A percentile compares a stretch with the other conserved stretches of the same genome.
phyloP scores from a whole-genome alignment of 2,888 invertebrate genomes.

The Tachina fera region DNA sequence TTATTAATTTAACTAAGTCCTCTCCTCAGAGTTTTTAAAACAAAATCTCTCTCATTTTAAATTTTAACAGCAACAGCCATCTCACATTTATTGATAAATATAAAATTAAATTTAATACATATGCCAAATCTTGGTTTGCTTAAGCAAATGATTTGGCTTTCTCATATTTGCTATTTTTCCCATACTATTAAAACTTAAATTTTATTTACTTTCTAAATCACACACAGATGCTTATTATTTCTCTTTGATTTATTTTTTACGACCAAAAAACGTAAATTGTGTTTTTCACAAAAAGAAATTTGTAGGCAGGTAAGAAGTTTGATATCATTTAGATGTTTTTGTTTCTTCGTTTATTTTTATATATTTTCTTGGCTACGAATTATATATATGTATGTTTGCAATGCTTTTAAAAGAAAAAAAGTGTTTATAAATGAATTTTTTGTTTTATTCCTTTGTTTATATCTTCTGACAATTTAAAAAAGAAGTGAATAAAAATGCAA shows the following conservation, averaged over 20 bases:
- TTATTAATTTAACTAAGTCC: neutral
- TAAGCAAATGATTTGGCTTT: slow-evolving; percentile 22
- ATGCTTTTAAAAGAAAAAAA: neutral
- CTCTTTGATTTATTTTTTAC: slow-evolving; percentile 39
- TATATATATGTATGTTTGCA: slow-evolving; percentile 1
- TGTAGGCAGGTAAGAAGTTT: slow-evolving; percentile 43
- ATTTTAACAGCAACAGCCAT: slow-evolving; percentile 10
- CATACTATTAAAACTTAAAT: slow-evolving; percentile 38
- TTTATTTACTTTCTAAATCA: slow-evolving; percentile 64
- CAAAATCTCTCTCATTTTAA: slow-evolving; percentile 24
- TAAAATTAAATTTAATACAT: slow-evolving; percentile 3
- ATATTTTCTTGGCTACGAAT: slow-evolving; percentile 35
- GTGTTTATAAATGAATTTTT: slow-evolving; percentile 36
- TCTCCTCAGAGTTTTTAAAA: neutral
- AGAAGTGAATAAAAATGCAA: slow-evolving; percentile 32
- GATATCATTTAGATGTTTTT: slow-evolving; percentile 55
- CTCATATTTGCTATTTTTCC: neutral
- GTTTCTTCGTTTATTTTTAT: neutral
- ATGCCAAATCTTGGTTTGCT: neutral
- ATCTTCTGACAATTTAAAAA: neutral
- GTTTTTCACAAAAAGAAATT: neutral
- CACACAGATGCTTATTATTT: slow-evolving; percentile 33
- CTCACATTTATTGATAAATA: slow-evolving; percentile 14
- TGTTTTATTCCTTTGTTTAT: neutral
- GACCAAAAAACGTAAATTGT: slow-evolving; percentile 37